Conservation (phyloP, 2,888 invertebrate species). For the Bombylius discolor region DNA sequence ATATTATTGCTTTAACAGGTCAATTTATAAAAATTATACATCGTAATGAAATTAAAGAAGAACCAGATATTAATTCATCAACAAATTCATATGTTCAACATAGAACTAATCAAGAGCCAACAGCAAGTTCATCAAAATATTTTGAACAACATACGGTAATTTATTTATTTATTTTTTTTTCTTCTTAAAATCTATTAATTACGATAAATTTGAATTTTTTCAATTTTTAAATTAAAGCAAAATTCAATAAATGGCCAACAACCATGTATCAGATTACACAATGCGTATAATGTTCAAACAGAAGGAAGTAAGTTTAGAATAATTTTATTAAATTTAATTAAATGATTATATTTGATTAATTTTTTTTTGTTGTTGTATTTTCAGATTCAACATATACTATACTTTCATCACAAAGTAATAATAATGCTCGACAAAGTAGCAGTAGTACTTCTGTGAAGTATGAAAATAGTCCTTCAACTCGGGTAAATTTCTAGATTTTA, state of each 20-base stretch:
- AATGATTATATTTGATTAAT: not conserved
- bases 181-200: no score
- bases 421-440: not conserved
- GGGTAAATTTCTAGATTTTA: not conserved
- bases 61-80: slow-evolving; percentile 16
- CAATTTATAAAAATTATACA: slow-evolving; percentile 31
- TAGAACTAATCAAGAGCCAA: slow-evolving; percentile 1
- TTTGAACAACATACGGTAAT: slow-evolving; percentile 10
- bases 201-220: not conserved
- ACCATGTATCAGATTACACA: slow-evolving; percentile 15
- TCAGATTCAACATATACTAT: slow-evolving; percentile 29
- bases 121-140: slow-evolving; percentile 5
- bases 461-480: not conserved
- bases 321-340: not conserved
- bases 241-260: not conserved
- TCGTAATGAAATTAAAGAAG: slow-evolving; percentile 28
- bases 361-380: slow-evolving; percentile 2
- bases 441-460: slow-evolving; percentile 4
- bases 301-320: slow-evolving; percentile 25
- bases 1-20: slow-evolving; percentile 22
- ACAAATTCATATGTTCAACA: slow-evolving; percentile 6
- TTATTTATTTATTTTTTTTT: not conserved
- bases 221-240: not conserved
- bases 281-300: slow-evolving; percentile 26
- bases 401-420: slow-evolving; percentile 8